These are phyloP conservation scores for Tetragnatha montana DNA, from an alignment of 2,888 invertebrate genomes.

Conservation along the genomic window DNA sequence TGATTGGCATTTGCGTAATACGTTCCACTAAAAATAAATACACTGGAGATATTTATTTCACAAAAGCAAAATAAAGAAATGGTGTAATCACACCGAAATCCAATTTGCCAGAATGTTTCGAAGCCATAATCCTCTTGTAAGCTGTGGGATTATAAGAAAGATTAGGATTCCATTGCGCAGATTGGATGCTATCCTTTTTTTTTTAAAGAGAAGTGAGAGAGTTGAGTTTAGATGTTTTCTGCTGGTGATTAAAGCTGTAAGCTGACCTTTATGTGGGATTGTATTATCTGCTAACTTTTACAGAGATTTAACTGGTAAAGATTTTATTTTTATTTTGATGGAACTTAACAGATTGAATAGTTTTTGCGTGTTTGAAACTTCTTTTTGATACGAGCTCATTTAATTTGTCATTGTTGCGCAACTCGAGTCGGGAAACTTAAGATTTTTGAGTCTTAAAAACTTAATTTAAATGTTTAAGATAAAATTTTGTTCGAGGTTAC, in stretches of 20 bases:
- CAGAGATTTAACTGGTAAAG: background rate
- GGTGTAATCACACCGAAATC: slow-evolving; percentile 24
- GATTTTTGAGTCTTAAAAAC: too few relatives aligned
- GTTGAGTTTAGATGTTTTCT: slow-evolving; percentile 7
- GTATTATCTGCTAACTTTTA: slow-evolving; percentile 9
- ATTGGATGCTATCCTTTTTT: background rate
- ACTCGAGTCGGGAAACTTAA: too few relatives aligned
- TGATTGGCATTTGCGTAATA: background rate
- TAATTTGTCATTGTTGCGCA: too few relatives aligned
- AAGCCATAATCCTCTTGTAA: slow-evolving; percentile 43
- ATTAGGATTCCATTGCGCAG: background rate
- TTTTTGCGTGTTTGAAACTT: too few relatives aligned
- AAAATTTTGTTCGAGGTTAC: too few relatives aligned
- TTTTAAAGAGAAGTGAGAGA: background rate
- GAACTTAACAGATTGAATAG: too few relatives aligned
- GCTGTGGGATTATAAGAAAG: background rate
- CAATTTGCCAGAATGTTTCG: slow-evolving; percentile 34
- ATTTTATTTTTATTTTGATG: too few relatives aligned
- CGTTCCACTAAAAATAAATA: background rate
- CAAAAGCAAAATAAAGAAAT: background rate
- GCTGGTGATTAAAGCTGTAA: background rate
- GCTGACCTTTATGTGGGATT: slow-evolving; percentile 50
- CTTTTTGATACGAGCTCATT: too few relatives aligned
- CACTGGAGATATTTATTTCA: background rate
- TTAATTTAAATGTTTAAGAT: too few relatives aligned